phyloP scores from a whole-genome alignment of 2,888 invertebrate species.

The Diarsia brunnea region DNA sequence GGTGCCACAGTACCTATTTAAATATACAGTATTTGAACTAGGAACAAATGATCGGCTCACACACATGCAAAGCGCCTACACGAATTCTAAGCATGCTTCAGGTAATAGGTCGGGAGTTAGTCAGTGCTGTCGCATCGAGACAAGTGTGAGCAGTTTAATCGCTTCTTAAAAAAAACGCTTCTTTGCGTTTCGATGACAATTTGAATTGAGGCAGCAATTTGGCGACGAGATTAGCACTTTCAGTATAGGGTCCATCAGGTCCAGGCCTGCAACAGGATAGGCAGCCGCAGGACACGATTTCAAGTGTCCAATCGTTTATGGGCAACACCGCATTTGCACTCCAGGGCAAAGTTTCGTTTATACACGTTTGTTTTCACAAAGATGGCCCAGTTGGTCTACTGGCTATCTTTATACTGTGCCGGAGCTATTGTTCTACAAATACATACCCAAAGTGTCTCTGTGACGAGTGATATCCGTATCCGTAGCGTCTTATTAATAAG shows the following conservation, averaged over 20 bases:
- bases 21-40: not conserved
- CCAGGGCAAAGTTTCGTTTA: not conserved
- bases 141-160: too few relatives aligned
- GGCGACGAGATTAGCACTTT: too few relatives aligned
- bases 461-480: constrained; percentile 56
- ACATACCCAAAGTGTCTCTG: constrained; percentile 28
- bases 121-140: not conserved
- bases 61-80: not conserved
- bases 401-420: not conserved
- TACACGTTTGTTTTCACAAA: not conserved
- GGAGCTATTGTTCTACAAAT: constrained; percentile 46
- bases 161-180: not conserved
- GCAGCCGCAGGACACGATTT: too few relatives aligned
- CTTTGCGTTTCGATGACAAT: not conserved
- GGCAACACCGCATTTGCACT: not conserved
- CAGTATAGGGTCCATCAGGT: too few relatives aligned
- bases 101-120: not conserved
- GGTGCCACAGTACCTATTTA: not conserved
- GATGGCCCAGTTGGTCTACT: not conserved
- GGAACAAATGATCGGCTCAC: not conserved
- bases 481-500: constrained; percentile 43
- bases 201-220: too few relatives aligned
- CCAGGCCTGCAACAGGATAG: too few relatives aligned
- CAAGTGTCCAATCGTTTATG: not conserved
- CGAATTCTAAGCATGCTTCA: not conserved